Evolutionary conservation across 2,888 invertebrate species (phyloP).

Genomic region (Chesias legatella): DNA sequence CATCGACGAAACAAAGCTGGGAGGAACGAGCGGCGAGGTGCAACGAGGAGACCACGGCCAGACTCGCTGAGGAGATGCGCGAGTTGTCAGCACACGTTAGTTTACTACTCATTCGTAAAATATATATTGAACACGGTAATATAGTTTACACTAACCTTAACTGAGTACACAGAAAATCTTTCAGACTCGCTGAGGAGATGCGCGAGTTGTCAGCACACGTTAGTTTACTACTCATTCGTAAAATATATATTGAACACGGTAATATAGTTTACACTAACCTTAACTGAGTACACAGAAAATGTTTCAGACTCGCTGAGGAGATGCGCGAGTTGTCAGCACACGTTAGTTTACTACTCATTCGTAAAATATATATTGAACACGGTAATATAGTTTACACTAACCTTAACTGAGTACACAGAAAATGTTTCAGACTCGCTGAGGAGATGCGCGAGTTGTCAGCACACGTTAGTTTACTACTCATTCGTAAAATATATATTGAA

Average conservation of each 20-base stretch:
- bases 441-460: conserved; percentile 70
- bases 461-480: conserved; percentile 52
- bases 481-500: background rate
- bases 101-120: conserved; percentile 22
- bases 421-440: conserved; percentile 78
- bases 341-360: conserved; percentile 44
- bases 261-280: too few species aligned
- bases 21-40: conserved; percentile 94
- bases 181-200: conserved; percentile 78
- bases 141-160: too few species aligned
- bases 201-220: conserved; percentile 65
- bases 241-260: background rate
- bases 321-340: conserved; percentile 65
- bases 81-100: conserved; percentile 67
- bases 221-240: conserved; percentile 36
- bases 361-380: background rate
- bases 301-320: conserved; percentile 79
- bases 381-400: too few species aligned
- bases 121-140: too few species aligned
- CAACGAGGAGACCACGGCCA: conserved; percentile 91
- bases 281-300: too few species aligned
- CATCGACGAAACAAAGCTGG: conserved; percentile 94
- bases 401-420: too few species aligned
- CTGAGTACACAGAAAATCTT: too few species aligned
- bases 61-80: conserved; percentile 77